Evolutionary conservation across 2,113 vertebrate genomes (phyloP).

Genomic region (Spheniscus mendiculus): DNA sequence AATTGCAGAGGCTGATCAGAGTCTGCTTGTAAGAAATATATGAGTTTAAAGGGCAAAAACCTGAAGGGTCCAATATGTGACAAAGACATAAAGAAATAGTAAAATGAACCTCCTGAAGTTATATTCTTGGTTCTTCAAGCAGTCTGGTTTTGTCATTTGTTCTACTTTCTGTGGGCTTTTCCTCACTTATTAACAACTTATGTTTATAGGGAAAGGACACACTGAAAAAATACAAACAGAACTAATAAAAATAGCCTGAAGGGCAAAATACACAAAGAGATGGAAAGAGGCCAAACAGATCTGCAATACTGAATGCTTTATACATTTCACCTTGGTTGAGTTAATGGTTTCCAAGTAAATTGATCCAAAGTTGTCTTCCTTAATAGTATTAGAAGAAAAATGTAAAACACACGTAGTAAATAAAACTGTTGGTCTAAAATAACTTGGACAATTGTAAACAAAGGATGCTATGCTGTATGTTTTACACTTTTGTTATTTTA

Average conservation of each 20-base stretch:
- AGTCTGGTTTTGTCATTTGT: not conserved
- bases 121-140: not conserved
- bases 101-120: not conserved
- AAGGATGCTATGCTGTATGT: not conserved
- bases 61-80: not conserved
- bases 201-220: not conserved
- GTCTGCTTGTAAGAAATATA: not conserved
- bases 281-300: conserved; percentile 45
- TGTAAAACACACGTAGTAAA: not conserved
- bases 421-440: not conserved
- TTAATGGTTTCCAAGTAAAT: conserved; percentile 34
- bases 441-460: not conserved
- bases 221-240: not conserved
- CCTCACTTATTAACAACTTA: not conserved
- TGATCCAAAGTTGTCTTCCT: conserved; percentile 34
- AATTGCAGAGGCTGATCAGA: not conserved
- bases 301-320: not conserved
- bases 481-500: not conserved
- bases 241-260: conserved; percentile 30
- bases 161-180: not conserved
- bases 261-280: not conserved
- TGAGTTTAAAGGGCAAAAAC: not conserved
- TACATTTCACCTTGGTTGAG: conserved; percentile 40
- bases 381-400: conserved; percentile 19
- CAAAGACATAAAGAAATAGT: not conserved